Evolutionary conservation across 2,888 invertebrate species (phyloP).

Genomic region (Scaeva pyrastri): DNA sequence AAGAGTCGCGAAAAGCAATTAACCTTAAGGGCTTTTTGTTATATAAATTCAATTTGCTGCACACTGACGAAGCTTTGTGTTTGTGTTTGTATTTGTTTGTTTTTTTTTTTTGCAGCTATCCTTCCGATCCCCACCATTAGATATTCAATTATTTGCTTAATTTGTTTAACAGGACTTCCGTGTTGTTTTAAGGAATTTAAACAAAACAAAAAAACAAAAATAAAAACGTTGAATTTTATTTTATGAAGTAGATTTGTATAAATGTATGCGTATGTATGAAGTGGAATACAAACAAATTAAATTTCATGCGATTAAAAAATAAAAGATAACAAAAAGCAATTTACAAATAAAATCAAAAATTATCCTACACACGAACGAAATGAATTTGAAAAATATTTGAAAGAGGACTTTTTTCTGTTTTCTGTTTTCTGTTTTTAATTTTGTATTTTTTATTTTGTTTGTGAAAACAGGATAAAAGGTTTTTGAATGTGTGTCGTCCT

Average conservation of each 20-base stretch:
- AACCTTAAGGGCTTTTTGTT: slow-evolving; percentile 21
- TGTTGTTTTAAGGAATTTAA: slow-evolving; percentile 25
- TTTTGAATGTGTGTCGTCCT: too few relatives aligned
- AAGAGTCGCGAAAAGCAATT: slow-evolving; percentile 36
- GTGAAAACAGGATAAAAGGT: too few relatives aligned
- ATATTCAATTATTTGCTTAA: slow-evolving; percentile 16
- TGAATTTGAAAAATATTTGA: slow-evolving; percentile 10
- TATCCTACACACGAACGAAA: neutral
- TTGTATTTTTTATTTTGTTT: too few relatives aligned
- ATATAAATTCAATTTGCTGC: slow-evolving; percentile 30
- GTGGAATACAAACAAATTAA: slow-evolving; percentile 3
- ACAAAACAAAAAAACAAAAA: neutral
- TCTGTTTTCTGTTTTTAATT: too few relatives aligned
- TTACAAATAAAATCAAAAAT: slow-evolving; percentile 5
- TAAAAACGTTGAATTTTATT: slow-evolving; percentile 4
- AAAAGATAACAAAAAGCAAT: neutral
- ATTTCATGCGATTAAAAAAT: slow-evolving; percentile 10
- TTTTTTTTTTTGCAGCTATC: neutral
- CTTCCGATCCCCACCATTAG: slow-evolving; percentile 1
- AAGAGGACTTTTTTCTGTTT: neutral
- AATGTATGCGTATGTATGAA: neutral
- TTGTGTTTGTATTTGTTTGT: neutral
- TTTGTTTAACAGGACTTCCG: slow-evolving; percentile 6
- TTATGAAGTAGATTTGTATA: neutral
- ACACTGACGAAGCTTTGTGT: neutral